These are phyloP conservation scores for Phylloscopus trochiloides DNA, from an alignment of 2,113 vertebrate genomes.

Conservation along the genomic window DNA sequence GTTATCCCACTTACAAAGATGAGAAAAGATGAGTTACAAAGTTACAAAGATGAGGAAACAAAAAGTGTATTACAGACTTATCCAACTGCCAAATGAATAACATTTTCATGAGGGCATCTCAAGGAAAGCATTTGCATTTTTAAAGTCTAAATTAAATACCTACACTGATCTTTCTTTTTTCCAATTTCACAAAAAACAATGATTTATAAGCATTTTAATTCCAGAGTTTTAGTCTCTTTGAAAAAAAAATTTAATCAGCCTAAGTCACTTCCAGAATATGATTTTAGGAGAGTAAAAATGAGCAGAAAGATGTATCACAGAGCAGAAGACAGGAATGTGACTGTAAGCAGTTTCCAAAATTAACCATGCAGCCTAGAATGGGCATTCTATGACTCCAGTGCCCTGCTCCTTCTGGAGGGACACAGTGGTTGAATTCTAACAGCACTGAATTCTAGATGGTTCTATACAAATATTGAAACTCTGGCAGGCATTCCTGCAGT, in stretches of 20 bases:
- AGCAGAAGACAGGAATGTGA: neutral
- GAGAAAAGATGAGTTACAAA: neutral
- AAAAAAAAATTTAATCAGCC: neutral
- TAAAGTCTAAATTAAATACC: neutral
- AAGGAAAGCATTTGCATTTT: neutral
- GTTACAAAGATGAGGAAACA: neutral
- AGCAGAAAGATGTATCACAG: neutral
- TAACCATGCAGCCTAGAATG: neutral
- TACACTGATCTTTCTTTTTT: neutral
- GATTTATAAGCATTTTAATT: neutral
- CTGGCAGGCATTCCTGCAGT: neutral
- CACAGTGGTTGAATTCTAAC: neutral
- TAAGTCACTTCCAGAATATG: neutral
- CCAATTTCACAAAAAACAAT: neutral
- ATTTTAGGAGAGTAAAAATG: neutral
- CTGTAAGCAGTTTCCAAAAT: neutral
- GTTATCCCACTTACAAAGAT: neutral
- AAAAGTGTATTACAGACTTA: neutral
- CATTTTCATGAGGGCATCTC: neutral
- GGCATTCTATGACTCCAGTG: accelerated
- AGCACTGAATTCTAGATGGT: neutral
- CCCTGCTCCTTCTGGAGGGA: neutral
- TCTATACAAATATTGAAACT: neutral
- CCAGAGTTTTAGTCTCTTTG: neutral
- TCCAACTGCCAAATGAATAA: neutral